Percentiles rank a stretch among this genome's conserved stretches.
These are phyloP conservation scores for Theocolax elegans DNA, from an alignment of 1,140 invertebrate genomes.

Conservation along the genomic window DNA sequence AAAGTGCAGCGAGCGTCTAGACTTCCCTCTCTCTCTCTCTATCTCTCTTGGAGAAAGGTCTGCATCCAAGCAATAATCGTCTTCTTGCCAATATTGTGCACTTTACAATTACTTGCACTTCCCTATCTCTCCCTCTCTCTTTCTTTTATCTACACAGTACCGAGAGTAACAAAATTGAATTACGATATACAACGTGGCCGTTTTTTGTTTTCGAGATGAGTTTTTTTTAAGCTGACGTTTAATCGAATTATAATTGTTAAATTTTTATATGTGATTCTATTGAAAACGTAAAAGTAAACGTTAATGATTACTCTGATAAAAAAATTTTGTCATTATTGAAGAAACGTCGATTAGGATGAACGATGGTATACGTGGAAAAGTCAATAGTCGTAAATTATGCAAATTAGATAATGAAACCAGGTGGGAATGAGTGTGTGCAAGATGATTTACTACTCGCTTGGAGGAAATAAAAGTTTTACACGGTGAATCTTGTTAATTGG, in stretches of 20 bases:
- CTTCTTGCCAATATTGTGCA: conserved; percentile 16
- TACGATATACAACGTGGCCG: not conserved
- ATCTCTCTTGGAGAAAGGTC: conserved; percentile 27
- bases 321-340: too few species aligned
- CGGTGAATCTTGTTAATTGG: too few species aligned
- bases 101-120: conserved; percentile 32
- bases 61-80: conserved; percentile 34
- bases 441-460: too few species aligned
- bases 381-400: conserved; percentile 9
- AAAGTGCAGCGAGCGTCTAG: conserved; percentile 54
- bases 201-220: not conserved
- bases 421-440: too few species aligned
- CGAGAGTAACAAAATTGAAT: too few species aligned
- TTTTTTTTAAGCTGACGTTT: not conserved
- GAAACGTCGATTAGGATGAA: not conserved
- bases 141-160: conserved; percentile 17
- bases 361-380: not conserved
- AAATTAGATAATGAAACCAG: not conserved
- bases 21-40: too few species aligned
- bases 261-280: too few species aligned
- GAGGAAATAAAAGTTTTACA: too few species aligned
- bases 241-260: too few species aligned
- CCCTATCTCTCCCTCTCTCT: conserved; percentile 33
- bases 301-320: too few species aligned
- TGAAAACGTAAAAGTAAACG: too few species aligned